phyloP scores from a whole-genome alignment of 2,888 invertebrate species.

The Caenorhabditis panamensis region DNA sequence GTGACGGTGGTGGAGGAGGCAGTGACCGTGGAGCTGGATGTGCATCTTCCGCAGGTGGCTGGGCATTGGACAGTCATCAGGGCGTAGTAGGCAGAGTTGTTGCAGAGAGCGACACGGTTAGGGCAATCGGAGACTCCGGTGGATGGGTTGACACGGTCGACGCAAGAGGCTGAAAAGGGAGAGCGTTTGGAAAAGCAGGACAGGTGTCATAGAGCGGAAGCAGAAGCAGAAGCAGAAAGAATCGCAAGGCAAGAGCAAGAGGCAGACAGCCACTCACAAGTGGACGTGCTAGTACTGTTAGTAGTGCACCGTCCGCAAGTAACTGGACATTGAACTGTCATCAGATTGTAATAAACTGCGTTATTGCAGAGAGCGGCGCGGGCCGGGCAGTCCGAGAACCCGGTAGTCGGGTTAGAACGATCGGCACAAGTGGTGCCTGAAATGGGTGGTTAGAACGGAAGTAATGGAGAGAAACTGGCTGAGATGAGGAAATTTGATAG shows the following conservation, averaged over 20 bases:
- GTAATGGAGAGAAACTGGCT: neutral
- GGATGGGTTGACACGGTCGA: conserved; percentile 51
- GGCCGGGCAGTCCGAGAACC: conserved; percentile 49
- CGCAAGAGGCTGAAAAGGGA: conserved; percentile 50
- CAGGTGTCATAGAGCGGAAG: neutral
- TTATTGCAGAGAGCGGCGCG: conserved; percentile 55
- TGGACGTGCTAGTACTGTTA: conserved; percentile 30
- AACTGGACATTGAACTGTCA: conserved; percentile 56
- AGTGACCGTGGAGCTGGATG: conserved; percentile 37
- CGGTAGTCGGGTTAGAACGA: conserved; percentile 50
- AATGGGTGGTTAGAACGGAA: conserved; percentile 15
- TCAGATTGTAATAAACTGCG: conserved; percentile 54
- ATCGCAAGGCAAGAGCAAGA: conserved; percentile 2
- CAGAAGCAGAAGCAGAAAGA: neutral
- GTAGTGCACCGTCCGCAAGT: conserved; percentile 51
- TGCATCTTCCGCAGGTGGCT: conserved; percentile 59
- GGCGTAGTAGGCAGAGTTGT: conserved; percentile 58
- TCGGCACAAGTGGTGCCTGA: conserved; percentile 56
- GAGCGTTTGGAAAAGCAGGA: conserved; percentile 3
- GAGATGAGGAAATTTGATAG: neutral
- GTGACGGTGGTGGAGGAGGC: conserved; percentile 30
- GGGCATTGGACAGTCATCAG: conserved; percentile 60
- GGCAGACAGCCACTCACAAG: conserved; percentile 41
- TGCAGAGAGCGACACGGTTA: conserved; percentile 52
- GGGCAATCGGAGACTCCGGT: conserved; percentile 62